Conservation (phyloP, 2,888 invertebrate species). For the Lasioglossum malachurum region DNA sequence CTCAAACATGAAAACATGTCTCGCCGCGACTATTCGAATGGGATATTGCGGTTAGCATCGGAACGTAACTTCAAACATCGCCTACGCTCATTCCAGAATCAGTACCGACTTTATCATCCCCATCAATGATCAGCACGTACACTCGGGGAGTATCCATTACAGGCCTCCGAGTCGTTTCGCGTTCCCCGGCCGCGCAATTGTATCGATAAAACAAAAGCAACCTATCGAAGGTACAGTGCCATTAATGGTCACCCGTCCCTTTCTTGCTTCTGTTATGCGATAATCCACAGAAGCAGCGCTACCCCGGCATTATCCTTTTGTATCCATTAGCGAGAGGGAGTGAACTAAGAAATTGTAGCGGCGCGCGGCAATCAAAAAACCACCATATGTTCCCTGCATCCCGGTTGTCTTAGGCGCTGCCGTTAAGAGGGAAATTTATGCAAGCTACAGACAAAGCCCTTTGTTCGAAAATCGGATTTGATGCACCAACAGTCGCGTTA, state of each 20-base stretch:
- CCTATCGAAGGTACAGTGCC: constrained; percentile 68
- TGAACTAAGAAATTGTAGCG: constrained; percentile 71
- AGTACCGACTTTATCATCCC: constrained; percentile 68
- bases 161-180: constrained; percentile 55
- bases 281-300: constrained; percentile 66
- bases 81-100: constrained; percentile 57
- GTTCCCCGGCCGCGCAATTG: constrained; percentile 65
- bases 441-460: constrained; percentile 59
- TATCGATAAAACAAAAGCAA: constrained; percentile 74
- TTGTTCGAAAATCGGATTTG: constrained; percentile 31
- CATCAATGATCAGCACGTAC: constrained; percentile 67
- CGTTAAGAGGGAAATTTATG: constrained; percentile 63
- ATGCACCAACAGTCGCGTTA: background rate
- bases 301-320: constrained; percentile 65
- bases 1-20: background rate
- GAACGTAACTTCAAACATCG: constrained; percentile 30
- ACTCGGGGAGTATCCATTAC: constrained; percentile 68
- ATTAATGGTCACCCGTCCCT: constrained; percentile 69
- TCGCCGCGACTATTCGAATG: background rate
- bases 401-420: constrained; percentile 13
- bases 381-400: constrained; percentile 51
- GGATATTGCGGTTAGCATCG: constrained; percentile 9
- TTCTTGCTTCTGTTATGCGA: constrained; percentile 73
- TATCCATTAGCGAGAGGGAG: constrained; percentile 68
- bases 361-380: constrained; percentile 62